phyloP scores from a whole-genome alignment of 2,113 vertebrate genomes.

The Macquaria australasica region DNA sequence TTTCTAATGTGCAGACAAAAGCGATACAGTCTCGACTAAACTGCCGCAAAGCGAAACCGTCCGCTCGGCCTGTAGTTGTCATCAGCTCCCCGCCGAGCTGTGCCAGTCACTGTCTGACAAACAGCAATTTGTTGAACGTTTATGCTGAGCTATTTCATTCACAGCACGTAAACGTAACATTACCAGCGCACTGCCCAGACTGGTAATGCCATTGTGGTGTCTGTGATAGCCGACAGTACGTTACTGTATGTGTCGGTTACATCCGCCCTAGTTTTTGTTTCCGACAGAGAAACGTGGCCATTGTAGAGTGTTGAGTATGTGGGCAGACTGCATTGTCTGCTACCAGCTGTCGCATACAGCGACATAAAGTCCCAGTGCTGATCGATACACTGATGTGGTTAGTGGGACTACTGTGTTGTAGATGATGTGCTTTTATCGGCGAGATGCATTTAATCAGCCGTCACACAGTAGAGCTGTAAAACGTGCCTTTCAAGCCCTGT shows the following conservation, averaged over 20 bases:
- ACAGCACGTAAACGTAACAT: constrained; percentile 26
- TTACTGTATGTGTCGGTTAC: constrained; percentile 54
- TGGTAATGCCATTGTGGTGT: neutral
- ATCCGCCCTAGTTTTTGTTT: constrained; percentile 80
- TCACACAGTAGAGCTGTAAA: neutral
- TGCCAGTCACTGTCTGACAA: constrained; percentile 22
- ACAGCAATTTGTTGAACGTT: constrained; percentile 63
- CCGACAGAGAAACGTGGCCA: constrained; percentile 81
- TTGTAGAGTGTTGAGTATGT: constrained; percentile 56
- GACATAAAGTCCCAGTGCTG: constrained; percentile 32
- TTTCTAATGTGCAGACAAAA: neutral
- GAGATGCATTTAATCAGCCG: constrained; percentile 12
- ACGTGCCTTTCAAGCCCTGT: neutral
- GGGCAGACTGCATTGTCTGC: constrained; percentile 73
- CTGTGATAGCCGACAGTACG: neutral
- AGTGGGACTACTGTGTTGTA: constrained; percentile 4
- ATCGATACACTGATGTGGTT: constrained; percentile 60
- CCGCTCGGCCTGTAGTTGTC: constrained; percentile 35
- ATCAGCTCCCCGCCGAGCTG: constrained; percentile 43
- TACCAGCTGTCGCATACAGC: constrained; percentile 70
- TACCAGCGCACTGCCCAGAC: neutral
- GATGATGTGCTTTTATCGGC: constrained; percentile 26
- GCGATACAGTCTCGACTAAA: neutral
- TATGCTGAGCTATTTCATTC: constrained; percentile 26
- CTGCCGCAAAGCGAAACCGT: constrained; percentile 1